Percentiles rank a stretch among this genome's conserved stretches.
phyloP scores from a whole-genome alignment of 2,888 invertebrate species.

The Hirudinaria manillensis region DNA sequence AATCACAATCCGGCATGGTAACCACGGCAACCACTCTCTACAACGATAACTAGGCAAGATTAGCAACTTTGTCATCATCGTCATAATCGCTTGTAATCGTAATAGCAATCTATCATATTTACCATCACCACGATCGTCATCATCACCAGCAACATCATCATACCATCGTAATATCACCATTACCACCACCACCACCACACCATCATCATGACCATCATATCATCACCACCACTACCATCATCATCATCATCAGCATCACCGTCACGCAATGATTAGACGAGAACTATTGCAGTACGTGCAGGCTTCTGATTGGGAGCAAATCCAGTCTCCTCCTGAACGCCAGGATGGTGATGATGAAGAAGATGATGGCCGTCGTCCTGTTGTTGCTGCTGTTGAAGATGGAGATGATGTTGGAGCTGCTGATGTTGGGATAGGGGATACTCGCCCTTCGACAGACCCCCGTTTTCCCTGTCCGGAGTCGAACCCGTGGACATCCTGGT shows the following conservation, averaged over 20 bases:
- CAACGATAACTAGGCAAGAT: too few relatives aligned
- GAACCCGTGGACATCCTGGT: slow-evolving; percentile 27
- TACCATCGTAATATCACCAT: slow-evolving; percentile 35
- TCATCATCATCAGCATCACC: slow-evolving; percentile 6
- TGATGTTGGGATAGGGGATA: slow-evolving; percentile 6
- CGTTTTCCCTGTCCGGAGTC: slow-evolving; percentile 31
- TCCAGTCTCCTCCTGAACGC: not conserved
- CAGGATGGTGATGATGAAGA: not conserved
- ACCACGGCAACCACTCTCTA: too few relatives aligned
- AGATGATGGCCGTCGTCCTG: slow-evolving; percentile 13
- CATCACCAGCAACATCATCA: slow-evolving; percentile 21
- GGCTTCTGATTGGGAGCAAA: not conserved
- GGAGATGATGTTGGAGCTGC: not conserved
- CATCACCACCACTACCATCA: not conserved
- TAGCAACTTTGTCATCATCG: too few relatives aligned
- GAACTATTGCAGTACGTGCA: slow-evolving; percentile 11
- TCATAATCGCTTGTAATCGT: not conserved
- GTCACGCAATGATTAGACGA: not conserved
- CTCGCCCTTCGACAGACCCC: slow-evolving; percentile 21
- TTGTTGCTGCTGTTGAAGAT: slow-evolving; percentile 5
- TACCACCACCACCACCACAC: slow-evolving; percentile 30
- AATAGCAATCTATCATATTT: not conserved
- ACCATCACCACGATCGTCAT: slow-evolving; percentile 28
- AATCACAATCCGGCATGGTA: too few relatives aligned
- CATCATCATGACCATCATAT: slow-evolving; percentile 26